Evolutionary conservation across 92 coral and sea anemone species (phyloP).

Genomic region (Hydrozoanthus gracilis): DNA sequence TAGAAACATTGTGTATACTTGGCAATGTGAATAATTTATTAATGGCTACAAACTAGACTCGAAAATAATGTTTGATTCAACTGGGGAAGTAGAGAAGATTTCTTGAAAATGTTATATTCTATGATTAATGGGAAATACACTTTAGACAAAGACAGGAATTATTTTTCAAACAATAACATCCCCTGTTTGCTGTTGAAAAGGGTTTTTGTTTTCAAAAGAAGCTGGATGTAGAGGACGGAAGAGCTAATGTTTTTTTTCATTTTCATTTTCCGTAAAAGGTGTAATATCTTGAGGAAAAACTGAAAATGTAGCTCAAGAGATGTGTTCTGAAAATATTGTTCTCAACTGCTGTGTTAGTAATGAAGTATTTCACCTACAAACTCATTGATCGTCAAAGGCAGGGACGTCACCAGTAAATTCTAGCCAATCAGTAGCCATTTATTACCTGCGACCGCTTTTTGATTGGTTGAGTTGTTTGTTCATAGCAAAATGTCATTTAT

Average conservation of each 20-base stretch:
- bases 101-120: constrained; percentile 5
- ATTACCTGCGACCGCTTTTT: constrained; percentile 66
- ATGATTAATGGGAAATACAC: constrained; percentile 13
- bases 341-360: constrained; percentile 56
- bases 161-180: constrained; percentile 14
- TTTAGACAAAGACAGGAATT: constrained; percentile 26
- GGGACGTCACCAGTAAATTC: constrained; percentile 68
- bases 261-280: neutral
- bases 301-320: constrained; percentile 54
- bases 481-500: constrained; percentile 90
- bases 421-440: constrained; percentile 74
- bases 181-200: constrained; percentile 20
- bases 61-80: constrained; percentile 33
- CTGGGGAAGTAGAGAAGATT: constrained; percentile 26
- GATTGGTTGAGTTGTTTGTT: constrained; percentile 83
- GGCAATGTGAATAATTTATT: constrained; percentile 19
- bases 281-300: constrained; percentile 31
- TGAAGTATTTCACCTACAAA: constrained; percentile 69
- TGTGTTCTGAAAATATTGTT: constrained; percentile 70
- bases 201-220: neutral
- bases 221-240: neutral
- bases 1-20: constrained; percentile 7
- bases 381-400: constrained; percentile 84
- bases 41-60: constrained; percentile 18
- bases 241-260: neutral